These are phyloP conservation scores for Dasysyrphus tricinctus DNA, from an alignment of 2,888 invertebrate genomes.

Conservation along the genomic window DNA sequence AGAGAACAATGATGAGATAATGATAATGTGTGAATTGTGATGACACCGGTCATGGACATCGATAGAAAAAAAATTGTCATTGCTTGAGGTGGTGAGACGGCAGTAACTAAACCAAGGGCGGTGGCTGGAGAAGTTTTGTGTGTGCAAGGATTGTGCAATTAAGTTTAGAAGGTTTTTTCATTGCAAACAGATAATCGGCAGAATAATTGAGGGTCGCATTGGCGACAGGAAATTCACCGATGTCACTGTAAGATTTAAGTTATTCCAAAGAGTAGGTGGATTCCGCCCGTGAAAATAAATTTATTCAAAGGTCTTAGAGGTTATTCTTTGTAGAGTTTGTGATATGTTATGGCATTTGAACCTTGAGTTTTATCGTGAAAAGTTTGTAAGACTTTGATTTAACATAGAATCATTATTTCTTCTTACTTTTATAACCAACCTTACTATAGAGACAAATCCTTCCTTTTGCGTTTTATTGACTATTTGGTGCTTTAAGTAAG, in stretches of 20 bases:
- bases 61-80: constrained; percentile 24
- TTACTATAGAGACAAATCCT: too few relatives aligned
- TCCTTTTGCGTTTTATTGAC: too few relatives aligned
- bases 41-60: constrained; percentile 52
- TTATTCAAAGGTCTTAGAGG: neutral
- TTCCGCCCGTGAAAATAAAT: neutral
- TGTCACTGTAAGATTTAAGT: neutral
- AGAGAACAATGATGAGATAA: neutral
- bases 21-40: constrained; percentile 1
- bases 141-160: constrained; percentile 18
- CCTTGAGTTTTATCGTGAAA: neutral
- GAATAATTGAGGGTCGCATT: neutral
- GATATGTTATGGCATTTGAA: neutral
- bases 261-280: neutral
- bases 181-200: neutral
- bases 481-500: too few relatives aligned
- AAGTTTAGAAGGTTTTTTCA: neutral
- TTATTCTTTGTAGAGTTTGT: neutral
- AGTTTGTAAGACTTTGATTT: neutral
- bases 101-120: constrained; percentile 23
- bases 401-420: too few relatives aligned
- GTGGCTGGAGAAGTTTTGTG: neutral
- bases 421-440: too few relatives aligned
- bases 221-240: constrained; percentile 31
- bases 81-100: constrained; percentile 21